These are phyloP conservation scores for Oligia strigilis DNA, from an alignment of 2,888 invertebrate species.

Conservation along the genomic window DNA sequence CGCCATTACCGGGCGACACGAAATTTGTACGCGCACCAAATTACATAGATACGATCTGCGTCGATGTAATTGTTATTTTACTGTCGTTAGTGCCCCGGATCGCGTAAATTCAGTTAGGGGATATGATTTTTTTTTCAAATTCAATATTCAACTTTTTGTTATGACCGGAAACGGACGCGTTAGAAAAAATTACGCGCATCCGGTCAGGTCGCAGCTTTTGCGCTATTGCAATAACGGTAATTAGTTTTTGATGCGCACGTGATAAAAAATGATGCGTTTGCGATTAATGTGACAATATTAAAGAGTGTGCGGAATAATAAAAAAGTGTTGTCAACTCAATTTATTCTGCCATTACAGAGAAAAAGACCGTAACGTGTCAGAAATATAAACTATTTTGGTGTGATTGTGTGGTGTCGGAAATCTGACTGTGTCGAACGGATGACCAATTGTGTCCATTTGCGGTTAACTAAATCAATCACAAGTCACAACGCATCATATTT, in stretches of 20 bases:
- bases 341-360: conserved; percentile 25
- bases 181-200: conserved; percentile 88
- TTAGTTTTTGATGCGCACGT: conserved; percentile 77
- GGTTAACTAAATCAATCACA: conserved; percentile 78
- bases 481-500: conserved; percentile 71
- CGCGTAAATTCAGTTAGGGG: conserved; percentile 90
- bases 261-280: conserved; percentile 74
- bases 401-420: conserved; percentile 35
- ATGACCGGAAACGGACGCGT: conserved; percentile 86
- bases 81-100: conserved; percentile 87
- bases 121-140: conserved; percentile 85
- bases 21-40: conserved; percentile 85
- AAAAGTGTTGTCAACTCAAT: conserved; percentile 67
- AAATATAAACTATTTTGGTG: conserved; percentile 44
- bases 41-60: conserved; percentile 88
- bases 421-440: conserved; percentile 66
- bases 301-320: conserved; percentile 70
- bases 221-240: conserved; percentile 84
- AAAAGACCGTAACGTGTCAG: neutral
- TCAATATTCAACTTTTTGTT: conserved; percentile 82
- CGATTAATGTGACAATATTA: conserved; percentile 76
- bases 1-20: conserved; percentile 83
- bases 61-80: conserved; percentile 89
- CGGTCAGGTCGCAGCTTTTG: conserved; percentile 80
- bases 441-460: conserved; percentile 76